These are phyloP conservation scores for Hyperoplus immaculatus DNA, from an alignment of 2,797 vertebrate species.

Conservation along the genomic window DNA sequence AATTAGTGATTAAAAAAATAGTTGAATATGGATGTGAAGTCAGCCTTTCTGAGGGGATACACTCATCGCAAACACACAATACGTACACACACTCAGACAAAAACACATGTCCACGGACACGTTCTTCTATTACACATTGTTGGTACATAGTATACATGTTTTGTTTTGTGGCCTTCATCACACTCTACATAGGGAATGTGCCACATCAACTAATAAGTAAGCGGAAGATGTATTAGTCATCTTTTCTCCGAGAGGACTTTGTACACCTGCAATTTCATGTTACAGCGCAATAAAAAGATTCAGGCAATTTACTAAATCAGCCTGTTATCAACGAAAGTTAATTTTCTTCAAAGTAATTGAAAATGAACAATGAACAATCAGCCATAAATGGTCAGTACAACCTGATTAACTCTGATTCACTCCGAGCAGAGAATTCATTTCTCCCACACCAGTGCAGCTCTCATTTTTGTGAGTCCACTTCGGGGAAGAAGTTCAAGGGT, in stretches of 20 bases:
- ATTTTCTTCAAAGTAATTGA: slow-evolving; percentile 51
- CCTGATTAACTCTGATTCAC: slow-evolving; percentile 49
- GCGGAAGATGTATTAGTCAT: slow-evolving; percentile 14
- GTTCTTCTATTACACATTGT: slow-evolving; percentile 9
- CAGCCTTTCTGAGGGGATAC: neutral
- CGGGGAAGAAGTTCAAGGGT: slow-evolving; percentile 34
- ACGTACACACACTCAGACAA: slow-evolving; percentile 8
- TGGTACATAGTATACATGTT: slow-evolving; percentile 14
- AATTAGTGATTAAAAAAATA: slow-evolving; percentile 7
- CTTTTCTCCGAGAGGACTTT: slow-evolving; percentile 6
- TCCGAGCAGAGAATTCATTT: slow-evolving; percentile 39
- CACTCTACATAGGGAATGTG: slow-evolving; percentile 21
- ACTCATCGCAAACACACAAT: neutral
- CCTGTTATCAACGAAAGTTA: slow-evolving; percentile 45
- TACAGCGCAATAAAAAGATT: slow-evolving; percentile 18
- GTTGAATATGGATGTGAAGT: slow-evolving; percentile 24
- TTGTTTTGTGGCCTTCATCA: neutral
- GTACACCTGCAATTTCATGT: slow-evolving; percentile 36
- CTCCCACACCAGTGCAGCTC: slow-evolving; percentile 20
- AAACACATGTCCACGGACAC: neutral
- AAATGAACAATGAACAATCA: slow-evolving; percentile 61
- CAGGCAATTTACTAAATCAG: slow-evolving; percentile 50
- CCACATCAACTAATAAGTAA: slow-evolving; percentile 22
- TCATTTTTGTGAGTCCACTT: slow-evolving; percentile 26
- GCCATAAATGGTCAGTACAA: slow-evolving; percentile 31